Conservation (phyloP, 2,888 invertebrate species). For the Epistrophella euchroma region DNA sequence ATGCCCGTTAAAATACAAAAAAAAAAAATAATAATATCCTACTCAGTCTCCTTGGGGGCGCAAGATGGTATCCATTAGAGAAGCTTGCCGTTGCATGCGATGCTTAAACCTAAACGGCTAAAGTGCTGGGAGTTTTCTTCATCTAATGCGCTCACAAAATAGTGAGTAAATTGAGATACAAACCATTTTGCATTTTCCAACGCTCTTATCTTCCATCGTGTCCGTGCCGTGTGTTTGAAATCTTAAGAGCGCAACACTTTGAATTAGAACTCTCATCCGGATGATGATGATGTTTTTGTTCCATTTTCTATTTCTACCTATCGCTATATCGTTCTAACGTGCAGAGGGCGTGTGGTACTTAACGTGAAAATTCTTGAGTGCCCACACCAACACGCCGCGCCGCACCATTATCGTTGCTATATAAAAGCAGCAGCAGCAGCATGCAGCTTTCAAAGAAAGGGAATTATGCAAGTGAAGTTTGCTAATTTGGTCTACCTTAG, state of each 20-base stretch:
- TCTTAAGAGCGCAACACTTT: conserved; percentile 67
- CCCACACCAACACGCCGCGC: not conserved
- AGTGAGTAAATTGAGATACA: conserved; percentile 73
- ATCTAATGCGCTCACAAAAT: conserved; percentile 69
- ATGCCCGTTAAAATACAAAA: conserved; percentile 34
- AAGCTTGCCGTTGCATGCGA: conserved; percentile 52
- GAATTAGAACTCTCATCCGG: conserved; percentile 50
- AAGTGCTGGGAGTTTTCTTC: conserved; percentile 70
- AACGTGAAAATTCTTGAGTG: conserved; percentile 26
- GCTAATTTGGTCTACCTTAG: conserved; percentile 52
- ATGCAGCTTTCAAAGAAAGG: not conserved
- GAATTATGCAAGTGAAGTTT: conserved; percentile 37
- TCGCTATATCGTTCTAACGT: not conserved
- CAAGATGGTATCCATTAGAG: conserved; percentile 50
- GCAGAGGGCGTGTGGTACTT: conserved; percentile 56
- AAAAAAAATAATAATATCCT: conserved; percentile 9
- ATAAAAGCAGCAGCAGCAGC: not conserved
- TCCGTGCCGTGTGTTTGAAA: conserved; percentile 56
- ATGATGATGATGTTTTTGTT: conserved; percentile 27
- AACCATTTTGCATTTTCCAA: conserved; percentile 69
- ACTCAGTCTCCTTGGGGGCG: conserved; percentile 53
- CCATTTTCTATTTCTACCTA: conserved; percentile 26
- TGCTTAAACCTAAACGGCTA: conserved; percentile 41
- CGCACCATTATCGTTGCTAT: not conserved
- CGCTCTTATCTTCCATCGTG: conserved; percentile 54